These are phyloP conservation scores for Notarius lentiginosus DNA, from an alignment of 2,113 vertebrate genomes.

Conservation along the genomic window DNA sequence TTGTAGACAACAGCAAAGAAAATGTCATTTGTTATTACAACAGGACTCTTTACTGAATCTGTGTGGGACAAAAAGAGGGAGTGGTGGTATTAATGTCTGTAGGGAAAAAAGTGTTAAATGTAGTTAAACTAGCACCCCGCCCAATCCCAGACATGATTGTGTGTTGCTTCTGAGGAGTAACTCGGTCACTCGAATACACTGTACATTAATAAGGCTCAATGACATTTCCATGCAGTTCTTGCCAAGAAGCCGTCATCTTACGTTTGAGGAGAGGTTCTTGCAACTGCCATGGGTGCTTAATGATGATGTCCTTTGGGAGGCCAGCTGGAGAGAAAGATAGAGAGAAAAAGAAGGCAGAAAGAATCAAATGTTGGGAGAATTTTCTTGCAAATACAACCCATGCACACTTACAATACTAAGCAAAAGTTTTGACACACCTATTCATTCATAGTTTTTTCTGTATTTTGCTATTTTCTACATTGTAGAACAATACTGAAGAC, in stretches of 20 bases:
- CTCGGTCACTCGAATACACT: slow-evolving; percentile 6
- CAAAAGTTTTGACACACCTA: too few species aligned
- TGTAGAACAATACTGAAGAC: too few species aligned
- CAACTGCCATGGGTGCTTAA: slow-evolving; percentile 41
- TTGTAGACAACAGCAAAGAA: not conserved
- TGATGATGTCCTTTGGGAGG: slow-evolving; percentile 61
- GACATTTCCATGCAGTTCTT: slow-evolving; percentile 39
- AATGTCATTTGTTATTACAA: slow-evolving; percentile 14
- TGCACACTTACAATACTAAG: not conserved
- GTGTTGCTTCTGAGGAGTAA: slow-evolving; percentile 32
- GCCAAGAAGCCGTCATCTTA: slow-evolving; percentile 52
- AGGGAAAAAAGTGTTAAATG: not conserved
- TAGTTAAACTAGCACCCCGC: slow-evolving; percentile 25
- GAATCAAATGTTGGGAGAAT: not conserved
- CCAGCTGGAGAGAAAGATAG: slow-evolving; percentile 18
- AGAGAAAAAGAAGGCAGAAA: not conserved
- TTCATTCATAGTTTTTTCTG: too few species aligned
- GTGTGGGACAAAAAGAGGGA: slow-evolving; percentile 20
- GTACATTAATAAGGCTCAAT: slow-evolving; percentile 38
- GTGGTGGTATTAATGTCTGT: slow-evolving; percentile 2
- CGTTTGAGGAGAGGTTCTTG: slow-evolving; percentile 54
- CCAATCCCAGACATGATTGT: slow-evolving; percentile 44
- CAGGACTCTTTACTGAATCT: not conserved
- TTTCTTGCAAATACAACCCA: not conserved
- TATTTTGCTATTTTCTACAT: too few species aligned